phyloP scores from a whole-genome alignment of 2,888 invertebrate genomes.

The Sussaba pulchella region DNA sequence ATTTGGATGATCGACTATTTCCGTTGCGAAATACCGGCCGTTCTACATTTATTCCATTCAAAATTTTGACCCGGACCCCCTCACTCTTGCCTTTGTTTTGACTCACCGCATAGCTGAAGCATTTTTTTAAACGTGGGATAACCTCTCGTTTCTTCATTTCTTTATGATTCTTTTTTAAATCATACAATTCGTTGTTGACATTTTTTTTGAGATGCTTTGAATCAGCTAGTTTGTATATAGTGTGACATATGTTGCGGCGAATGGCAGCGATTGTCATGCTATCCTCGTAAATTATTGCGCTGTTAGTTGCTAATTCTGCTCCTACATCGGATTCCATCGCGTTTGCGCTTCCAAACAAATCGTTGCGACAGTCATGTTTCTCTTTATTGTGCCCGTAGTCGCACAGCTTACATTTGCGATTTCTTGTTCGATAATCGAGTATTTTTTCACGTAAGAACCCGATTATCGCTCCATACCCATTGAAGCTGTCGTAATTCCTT shows the following conservation, averaged over 20 bases:
- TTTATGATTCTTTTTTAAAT: conserved; percentile 7
- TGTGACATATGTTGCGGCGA: conserved; percentile 9
- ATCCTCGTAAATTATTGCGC: conserved; percentile 59
- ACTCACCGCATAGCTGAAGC: conserved; percentile 61
- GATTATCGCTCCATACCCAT: neutral
- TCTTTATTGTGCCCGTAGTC: neutral
- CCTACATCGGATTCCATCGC: conserved; percentile 68
- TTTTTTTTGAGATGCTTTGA: conserved; percentile 42
- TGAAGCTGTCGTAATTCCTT: neutral
- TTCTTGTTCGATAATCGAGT: neutral
- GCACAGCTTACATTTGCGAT: neutral
- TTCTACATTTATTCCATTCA: too few species aligned
- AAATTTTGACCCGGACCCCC: too few species aligned
- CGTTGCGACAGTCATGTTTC: neutral
- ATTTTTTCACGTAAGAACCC: neutral
- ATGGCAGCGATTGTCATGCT: conserved; percentile 61
- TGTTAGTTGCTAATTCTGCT: conserved; percentile 52
- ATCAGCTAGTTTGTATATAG: conserved; percentile 46
- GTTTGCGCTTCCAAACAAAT: too few species aligned
- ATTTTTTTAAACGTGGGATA: conserved; percentile 62
- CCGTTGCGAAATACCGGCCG: too few species aligned
- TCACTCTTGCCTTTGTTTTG: conserved; percentile 64
- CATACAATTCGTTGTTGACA: conserved; percentile 50
- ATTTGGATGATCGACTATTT: too few species aligned
- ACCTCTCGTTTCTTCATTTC: conserved; percentile 45